Conservation (phyloP, 2,888 invertebrate species). For the Netelia virgata region DNA sequence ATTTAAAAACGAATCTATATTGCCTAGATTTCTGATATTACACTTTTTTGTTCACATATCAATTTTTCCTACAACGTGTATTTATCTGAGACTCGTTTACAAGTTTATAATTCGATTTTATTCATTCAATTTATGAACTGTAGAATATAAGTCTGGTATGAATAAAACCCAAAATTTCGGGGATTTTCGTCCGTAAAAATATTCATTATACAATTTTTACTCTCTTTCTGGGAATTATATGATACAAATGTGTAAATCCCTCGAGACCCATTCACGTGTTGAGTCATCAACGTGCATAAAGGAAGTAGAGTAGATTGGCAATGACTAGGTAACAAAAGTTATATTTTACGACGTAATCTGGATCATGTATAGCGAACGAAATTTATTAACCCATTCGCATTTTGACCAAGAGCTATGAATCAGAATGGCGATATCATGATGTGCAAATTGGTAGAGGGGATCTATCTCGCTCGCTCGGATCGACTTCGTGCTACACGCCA, state of each 20-base stretch:
- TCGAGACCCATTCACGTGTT: not conserved
- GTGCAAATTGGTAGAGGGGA: slow-evolving; percentile 1
- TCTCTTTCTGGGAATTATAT: not conserved
- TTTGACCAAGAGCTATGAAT: slow-evolving; percentile 10
- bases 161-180: not conserved
- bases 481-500: not conserved
- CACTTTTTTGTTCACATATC: not conserved
- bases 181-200: not conserved
- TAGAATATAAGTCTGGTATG: no score
- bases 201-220: not conserved
- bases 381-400: not conserved
- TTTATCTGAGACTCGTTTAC: not conserved
- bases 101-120: not conserved
- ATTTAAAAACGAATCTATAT: not conserved
- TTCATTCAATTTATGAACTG: not conserved
- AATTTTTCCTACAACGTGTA: not conserved
- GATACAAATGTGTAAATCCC: not conserved
- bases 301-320: not conserved
- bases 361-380: not conserved
- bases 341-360: not conserved
- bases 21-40: not conserved
- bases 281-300: not conserved
- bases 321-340: not conserved
- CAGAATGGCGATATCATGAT: not conserved
- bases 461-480: not conserved